These are phyloP conservation scores for Hemithea aestivaria DNA, from an alignment of 2,888 invertebrate genomes.

Conservation along the genomic window DNA sequence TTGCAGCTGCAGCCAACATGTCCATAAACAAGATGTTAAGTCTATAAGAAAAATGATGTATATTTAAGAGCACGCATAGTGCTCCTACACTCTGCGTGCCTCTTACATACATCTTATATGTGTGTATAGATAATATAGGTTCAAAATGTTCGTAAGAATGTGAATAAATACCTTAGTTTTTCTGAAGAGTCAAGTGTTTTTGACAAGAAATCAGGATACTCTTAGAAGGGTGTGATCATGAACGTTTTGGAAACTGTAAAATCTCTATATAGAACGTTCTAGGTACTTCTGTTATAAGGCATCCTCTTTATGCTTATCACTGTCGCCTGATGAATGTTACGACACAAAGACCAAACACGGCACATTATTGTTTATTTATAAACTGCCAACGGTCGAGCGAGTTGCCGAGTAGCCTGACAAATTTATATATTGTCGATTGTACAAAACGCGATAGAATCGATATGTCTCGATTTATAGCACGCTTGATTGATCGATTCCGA, in stretches of 20 bases:
- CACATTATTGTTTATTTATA: conserved; percentile 76
- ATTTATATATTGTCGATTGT: conserved; percentile 75
- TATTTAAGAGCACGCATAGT: too few species aligned
- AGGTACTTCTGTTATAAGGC: conserved; percentile 16
- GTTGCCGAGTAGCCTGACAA: conserved; percentile 69
- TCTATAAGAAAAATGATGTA: too few species aligned
- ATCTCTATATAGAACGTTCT: conserved; percentile 32
- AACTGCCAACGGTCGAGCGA: conserved; percentile 49
- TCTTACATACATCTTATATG: too few species aligned
- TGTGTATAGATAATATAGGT: too few species aligned
- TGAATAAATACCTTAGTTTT: too few species aligned
- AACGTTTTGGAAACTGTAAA: background rate
- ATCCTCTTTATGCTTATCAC: conserved; percentile 44
- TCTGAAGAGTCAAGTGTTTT: too few species aligned
- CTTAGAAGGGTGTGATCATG: too few species aligned
- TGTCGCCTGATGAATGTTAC: conserved; percentile 62
- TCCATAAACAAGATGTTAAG: too few species aligned
- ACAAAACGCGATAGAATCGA: conserved; percentile 70
- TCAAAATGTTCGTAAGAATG: too few species aligned
- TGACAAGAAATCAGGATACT: too few species aligned
- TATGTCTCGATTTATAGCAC: conserved; percentile 68
- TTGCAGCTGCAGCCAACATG: too few species aligned
- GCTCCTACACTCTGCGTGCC: too few species aligned
- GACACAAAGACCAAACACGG: conserved; percentile 59
- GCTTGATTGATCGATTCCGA: conserved; percentile 69